These are phyloP conservation scores for Scartelaos histophorus DNA, from an alignment of 2,113 vertebrate genomes.

Conservation along the genomic window DNA sequence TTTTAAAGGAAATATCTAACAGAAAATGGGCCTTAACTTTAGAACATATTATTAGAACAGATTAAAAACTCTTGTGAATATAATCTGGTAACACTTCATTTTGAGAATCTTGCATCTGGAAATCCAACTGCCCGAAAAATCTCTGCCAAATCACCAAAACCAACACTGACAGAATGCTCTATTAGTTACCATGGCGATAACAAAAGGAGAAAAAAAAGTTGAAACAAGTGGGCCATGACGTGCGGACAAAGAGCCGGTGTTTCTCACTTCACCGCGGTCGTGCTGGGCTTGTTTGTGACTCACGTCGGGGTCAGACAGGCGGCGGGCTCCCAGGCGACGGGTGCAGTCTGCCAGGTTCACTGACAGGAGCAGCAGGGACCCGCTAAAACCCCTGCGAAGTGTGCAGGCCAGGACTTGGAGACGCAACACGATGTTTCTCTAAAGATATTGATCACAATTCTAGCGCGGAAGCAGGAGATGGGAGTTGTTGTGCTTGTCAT, in stretches of 20 bases:
- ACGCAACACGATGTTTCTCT: not conserved
- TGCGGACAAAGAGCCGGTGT: conserved; percentile 46
- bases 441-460: conserved; percentile 10
- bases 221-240: conserved; percentile 34
- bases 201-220: not conserved
- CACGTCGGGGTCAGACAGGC: conserved; percentile 38
- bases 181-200: not conserved
- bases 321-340: conserved; percentile 9
- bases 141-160: not conserved
- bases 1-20: too few species aligned
- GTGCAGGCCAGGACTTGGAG: not conserved
- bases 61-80: too few species aligned
- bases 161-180: not conserved
- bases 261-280: conserved; percentile 27
- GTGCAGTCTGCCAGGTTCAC: conserved; percentile 30
- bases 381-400: conserved; percentile 25
- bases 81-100: too few species aligned
- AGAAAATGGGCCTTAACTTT: too few species aligned
- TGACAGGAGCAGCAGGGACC: conserved; percentile 22
- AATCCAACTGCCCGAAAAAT: not conserved
- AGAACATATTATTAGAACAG: too few species aligned
- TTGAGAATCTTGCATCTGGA: not conserved
- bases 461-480: not conserved
- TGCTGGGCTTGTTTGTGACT: conserved; percentile 31
- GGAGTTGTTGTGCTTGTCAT: not conserved